Conservation (phyloP, 2,888 invertebrate species). For the Clepsis dumicolana region DNA sequence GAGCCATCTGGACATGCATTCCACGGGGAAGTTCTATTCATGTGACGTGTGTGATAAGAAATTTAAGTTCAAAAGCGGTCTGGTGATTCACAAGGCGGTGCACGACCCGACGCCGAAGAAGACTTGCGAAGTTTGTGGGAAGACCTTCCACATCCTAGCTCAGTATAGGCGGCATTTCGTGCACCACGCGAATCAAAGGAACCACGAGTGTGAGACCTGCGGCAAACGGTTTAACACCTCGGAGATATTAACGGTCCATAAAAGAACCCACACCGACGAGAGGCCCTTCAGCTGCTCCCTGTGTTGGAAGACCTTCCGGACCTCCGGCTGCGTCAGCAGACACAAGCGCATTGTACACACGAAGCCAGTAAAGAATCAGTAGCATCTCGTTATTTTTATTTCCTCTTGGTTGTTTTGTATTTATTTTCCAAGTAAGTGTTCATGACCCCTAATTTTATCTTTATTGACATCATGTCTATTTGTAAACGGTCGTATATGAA, state of each 20-base stretch:
- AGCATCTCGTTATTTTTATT: constrained; percentile 52
- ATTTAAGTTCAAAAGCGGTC: constrained; percentile 80
- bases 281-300: constrained; percentile 76
- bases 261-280: constrained; percentile 80
- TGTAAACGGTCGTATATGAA: not conserved
- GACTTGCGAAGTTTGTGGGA: constrained; percentile 84
- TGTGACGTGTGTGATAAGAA: constrained; percentile 80
- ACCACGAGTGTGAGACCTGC: constrained; percentile 81
- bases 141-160: constrained; percentile 80
- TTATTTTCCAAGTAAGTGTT: constrained; percentile 21
- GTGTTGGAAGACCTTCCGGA: constrained; percentile 81
- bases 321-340: constrained; percentile 80
- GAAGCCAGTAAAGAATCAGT: constrained; percentile 60
- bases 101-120: constrained; percentile 80
- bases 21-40: constrained; percentile 69
- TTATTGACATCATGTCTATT: constrained; percentile 23
- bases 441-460: constrained; percentile 33
- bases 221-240: constrained; percentile 83
- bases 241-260: constrained; percentile 82
- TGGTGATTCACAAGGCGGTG: constrained; percentile 75
- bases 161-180: constrained; percentile 82
- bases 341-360: constrained; percentile 79
- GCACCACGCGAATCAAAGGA: constrained; percentile 84
- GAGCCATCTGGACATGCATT: constrained; percentile 78
- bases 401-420: constrained; percentile 46